A percentile compares a stretch with the other conserved stretches of the same genome.
Evolutionary conservation across 2,888 invertebrate genomes (phyloP).

Genomic region (Drosophila silvestris): DNA sequence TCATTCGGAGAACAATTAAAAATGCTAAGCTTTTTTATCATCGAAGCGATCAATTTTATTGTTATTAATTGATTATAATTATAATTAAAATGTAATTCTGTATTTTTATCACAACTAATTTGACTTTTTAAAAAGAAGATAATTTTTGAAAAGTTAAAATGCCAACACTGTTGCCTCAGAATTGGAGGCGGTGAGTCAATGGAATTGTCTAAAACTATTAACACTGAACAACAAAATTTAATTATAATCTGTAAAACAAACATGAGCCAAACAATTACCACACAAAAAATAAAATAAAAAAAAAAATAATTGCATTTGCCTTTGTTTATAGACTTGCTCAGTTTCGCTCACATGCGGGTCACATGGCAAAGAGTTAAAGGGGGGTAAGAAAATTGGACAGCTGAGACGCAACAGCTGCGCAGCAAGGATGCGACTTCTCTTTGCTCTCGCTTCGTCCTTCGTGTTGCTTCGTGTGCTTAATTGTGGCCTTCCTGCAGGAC

Average conservation of each 20-base stretch:
- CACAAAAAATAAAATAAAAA: neutral
- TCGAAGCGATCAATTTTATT: neutral
- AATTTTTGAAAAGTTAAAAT: neutral
- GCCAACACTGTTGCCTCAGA: conserved; percentile 4
- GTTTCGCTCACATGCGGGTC: conserved; percentile 30
- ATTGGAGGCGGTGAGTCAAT: conserved; percentile 23
- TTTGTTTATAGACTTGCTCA: conserved; percentile 24
- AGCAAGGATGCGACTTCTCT: conserved; percentile 18
- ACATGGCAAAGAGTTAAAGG: conserved; percentile 3
- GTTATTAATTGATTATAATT: neutral
- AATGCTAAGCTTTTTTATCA: neutral
- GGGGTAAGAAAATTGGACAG: neutral
- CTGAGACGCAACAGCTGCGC: conserved; percentile 71
- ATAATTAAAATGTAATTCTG: neutral
- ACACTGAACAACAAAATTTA: conserved; percentile 29
- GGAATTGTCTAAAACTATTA: conserved; percentile 21
- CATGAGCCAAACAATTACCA: conserved; percentile 12
- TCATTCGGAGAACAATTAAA: neutral
- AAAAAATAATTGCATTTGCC: conserved; percentile 10
- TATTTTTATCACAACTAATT: neutral
- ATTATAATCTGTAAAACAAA: conserved; percentile 41
- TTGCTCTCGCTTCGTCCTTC: conserved; percentile 8
- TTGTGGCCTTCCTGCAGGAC: conserved; percentile 23
- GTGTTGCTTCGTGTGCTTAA: conserved; percentile 42
- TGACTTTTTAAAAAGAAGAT: neutral